These are phyloP conservation scores for Strix aluco DNA, from an alignment of 2,113 vertebrate species.

Conservation along the genomic window DNA sequence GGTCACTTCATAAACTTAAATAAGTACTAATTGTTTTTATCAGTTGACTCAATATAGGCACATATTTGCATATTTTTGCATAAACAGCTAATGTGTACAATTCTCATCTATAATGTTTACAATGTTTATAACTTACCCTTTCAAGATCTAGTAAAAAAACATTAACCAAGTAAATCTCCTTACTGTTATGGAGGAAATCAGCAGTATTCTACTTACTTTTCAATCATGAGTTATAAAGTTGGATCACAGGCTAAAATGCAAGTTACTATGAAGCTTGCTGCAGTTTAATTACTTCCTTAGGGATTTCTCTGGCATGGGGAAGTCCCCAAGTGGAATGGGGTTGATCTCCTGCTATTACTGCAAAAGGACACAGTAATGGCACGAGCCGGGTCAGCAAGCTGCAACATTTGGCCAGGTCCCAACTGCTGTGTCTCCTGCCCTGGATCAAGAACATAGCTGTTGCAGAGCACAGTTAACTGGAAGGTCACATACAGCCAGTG, in stretches of 20 bases:
- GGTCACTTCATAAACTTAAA: not conserved
- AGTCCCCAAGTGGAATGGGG: not conserved
- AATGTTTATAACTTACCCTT: not conserved
- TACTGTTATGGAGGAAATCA: not conserved
- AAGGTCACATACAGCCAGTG: not conserved
- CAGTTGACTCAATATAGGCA: not conserved
- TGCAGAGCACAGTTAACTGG: not conserved
- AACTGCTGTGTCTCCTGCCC: not conserved
- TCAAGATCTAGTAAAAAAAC: not conserved
- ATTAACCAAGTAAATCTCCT: not conserved
- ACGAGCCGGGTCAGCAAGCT: not conserved
- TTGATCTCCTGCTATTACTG: not conserved
- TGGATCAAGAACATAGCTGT: not conserved
- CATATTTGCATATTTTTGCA: not conserved
- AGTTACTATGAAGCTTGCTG: not conserved
- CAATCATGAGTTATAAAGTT: not conserved
- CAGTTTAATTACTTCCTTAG: constrained; percentile 35
- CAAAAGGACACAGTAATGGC: not conserved
- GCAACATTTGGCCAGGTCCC: not conserved
- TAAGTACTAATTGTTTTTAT: not conserved
- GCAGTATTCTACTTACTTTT: not conserved
- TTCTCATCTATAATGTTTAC: not conserved
- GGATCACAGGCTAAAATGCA: not conserved
- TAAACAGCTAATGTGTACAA: not conserved
- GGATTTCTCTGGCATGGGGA: not conserved